Conservation (phyloP, 2,113 vertebrate species). For the Phoenicopterus ruber region DNA sequence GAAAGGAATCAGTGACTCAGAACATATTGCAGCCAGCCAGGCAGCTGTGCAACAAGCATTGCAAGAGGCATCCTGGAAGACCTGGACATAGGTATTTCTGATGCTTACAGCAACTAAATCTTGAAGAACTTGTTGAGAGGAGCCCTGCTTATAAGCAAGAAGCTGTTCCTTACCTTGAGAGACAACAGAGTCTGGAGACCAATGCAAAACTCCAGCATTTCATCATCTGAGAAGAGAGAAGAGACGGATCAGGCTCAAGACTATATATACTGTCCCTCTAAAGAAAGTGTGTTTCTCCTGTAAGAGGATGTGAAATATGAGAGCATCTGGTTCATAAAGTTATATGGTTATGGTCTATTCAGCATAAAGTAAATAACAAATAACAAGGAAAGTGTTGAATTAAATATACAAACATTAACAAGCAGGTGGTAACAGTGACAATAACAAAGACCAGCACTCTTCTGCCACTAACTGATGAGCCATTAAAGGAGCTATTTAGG, state of each 20-base stretch:
- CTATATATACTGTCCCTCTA: neutral
- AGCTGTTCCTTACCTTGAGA: conserved; percentile 83
- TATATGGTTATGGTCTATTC: neutral
- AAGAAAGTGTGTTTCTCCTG: neutral
- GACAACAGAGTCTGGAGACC: conserved; percentile 88
- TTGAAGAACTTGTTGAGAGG: neutral
- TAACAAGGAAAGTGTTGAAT: neutral
- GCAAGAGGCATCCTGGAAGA: neutral
- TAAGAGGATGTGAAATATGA: neutral
- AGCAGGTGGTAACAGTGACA: neutral
- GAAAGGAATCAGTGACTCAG: neutral
- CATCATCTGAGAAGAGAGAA: conserved; percentile 78
- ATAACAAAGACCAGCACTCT: neutral
- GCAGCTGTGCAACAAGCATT: neutral
- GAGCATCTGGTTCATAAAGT: neutral
- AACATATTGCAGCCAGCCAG: neutral
- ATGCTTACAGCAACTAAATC: neutral
- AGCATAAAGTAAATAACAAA: neutral
- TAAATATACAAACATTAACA: neutral
- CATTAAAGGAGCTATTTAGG: neutral
- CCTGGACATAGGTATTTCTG: neutral
- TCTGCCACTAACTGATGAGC: neutral
- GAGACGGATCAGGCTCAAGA: neutral
- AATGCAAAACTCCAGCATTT: conserved; percentile 83
- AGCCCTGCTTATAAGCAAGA: neutral